Evolutionary conservation across 2,888 invertebrate genomes (phyloP).

Genomic region (Hyposoter dolosus): DNA sequence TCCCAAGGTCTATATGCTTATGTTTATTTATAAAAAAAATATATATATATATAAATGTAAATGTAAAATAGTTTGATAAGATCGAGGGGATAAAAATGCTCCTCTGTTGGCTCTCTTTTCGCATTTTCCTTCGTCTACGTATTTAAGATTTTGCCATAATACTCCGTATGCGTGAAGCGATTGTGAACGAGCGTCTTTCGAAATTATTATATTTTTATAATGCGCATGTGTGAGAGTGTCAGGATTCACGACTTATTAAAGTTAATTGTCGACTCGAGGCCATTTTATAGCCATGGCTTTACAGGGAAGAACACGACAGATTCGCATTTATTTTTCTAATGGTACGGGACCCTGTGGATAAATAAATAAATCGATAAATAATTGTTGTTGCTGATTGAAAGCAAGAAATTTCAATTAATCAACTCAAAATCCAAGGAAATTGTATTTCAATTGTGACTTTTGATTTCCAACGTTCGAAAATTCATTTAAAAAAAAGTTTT

Average conservation of each 20-base stretch:
- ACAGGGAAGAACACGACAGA: constrained; percentile 61
- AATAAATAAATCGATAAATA: not conserved
- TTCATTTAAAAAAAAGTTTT: constrained; percentile 32
- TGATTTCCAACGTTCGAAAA: not conserved
- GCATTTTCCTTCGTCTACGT: constrained; percentile 40
- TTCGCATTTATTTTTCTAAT: constrained; percentile 51
- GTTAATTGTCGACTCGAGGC: constrained; percentile 75
- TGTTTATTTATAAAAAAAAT: constrained; percentile 75
- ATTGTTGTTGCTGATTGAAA: not conserved
- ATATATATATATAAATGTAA: not conserved
- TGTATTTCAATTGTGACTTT: not conserved
- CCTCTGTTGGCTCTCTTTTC: constrained; percentile 22
- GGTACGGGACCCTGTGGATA: not conserved
- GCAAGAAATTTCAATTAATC: not conserved
- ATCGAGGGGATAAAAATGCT: constrained; percentile 9
- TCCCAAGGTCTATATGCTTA: constrained; percentile 75
- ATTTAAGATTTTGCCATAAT: constrained; percentile 81
- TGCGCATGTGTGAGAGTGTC: constrained; percentile 55
- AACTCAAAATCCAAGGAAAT: not conserved
- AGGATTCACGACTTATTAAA: constrained; percentile 84
- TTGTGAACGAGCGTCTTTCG: constrained; percentile 59
- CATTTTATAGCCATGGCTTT: constrained; percentile 26
- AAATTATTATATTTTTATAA: constrained; percentile 23
- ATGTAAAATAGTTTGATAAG: constrained; percentile 15
- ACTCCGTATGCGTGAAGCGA: constrained; percentile 71